Evolutionary conservation across 2,888 invertebrate species (phyloP).

Genomic region (Lomographa bimaculata): DNA sequence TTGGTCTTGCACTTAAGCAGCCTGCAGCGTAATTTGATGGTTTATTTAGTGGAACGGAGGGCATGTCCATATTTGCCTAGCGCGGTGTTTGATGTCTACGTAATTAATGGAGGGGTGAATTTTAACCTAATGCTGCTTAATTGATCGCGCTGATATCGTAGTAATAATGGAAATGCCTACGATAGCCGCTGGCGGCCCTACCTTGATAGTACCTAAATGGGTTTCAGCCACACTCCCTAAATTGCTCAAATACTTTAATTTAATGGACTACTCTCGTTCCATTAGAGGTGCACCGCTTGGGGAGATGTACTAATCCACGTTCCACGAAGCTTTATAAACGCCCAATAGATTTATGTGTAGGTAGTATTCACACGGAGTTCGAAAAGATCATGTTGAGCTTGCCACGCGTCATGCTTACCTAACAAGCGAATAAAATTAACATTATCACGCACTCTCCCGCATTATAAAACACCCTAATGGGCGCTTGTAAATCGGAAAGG

Average conservation of each 20-base stretch:
- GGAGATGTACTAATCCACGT: constrained; percentile 34
- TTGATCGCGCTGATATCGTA: constrained; percentile 71
- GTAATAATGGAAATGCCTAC: constrained; percentile 59
- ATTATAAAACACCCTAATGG: constrained; percentile 52
- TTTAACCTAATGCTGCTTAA: constrained; percentile 75
- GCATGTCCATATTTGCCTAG: constrained; percentile 52
- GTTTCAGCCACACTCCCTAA: constrained; percentile 52
- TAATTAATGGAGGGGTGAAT: constrained; percentile 72
- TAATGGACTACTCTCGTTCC: constrained; percentile 54
- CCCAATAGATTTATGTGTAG: constrained; percentile 32
- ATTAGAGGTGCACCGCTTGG: constrained; percentile 44
- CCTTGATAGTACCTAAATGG: constrained; percentile 59
- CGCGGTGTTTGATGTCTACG: constrained; percentile 45
- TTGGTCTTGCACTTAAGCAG: constrained; percentile 7
- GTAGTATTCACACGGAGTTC: constrained; percentile 23
- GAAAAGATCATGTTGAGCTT: constrained; percentile 18
- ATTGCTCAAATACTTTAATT: constrained; percentile 46
- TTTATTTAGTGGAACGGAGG: constrained; percentile 20
- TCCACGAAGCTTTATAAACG: constrained; percentile 35
- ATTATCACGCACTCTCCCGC: constrained; percentile 37
- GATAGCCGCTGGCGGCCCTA: constrained; percentile 47
- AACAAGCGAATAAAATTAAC: constrained; percentile 41
- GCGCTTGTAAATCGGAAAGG: constrained; percentile 63
- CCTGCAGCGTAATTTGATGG: constrained; percentile 1
- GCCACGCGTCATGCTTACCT: constrained; percentile 27